Base-by-base conservation (phyloP, 1,140 invertebrate genomes). In the Wiebesia pumilae region DNA sequence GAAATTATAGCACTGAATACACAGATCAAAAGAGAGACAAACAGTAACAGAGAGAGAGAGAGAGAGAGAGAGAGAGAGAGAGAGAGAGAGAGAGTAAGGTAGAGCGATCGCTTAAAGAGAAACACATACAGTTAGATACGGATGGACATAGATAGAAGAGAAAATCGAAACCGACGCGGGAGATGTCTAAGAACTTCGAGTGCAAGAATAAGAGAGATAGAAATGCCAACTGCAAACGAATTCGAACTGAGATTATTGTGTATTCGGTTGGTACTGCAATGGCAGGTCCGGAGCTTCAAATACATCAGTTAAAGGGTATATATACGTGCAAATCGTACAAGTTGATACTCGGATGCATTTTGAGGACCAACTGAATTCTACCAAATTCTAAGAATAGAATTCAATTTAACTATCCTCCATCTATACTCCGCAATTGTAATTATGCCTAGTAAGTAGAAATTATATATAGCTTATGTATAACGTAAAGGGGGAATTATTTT, bases 231-330 rank as follows among this genome's bases (percentile, higher is more conserved):
- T 43, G 69, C 19, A 33, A 86, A 83, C 83, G 84, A 83, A 84
- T 81, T 85, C 87, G 82, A 85, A 84, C 86, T 67, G 88, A 88
- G 89, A 90, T 91, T 91, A 90, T 91, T 91, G 88, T 91, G 89
- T 91, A 91, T 91, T 91, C 86, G 89, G 88, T 89, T 87, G 84
- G 88, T 89, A 91, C 89, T 90, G 90, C 88, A 90, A 89, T 89
- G 88, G 90, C 89, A 88, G 87, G 71, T 84, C 87, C 69, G 88
- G 77, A 88, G 87, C 87, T 89, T 78, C 87, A 90, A 89, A 90
- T 91, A 90, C 90, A 91, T 90, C 89, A 90, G 89, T 90, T 90
- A 90, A 91, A 90, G 89, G 89, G 89, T 88, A 90, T 90, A n/a
- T n/a, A 88, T 84, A 83, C 89, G 81, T 14, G 58, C 2, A 24